Conservation (phyloP, 2,888 invertebrate species). For the Eurois occulta region DNA sequence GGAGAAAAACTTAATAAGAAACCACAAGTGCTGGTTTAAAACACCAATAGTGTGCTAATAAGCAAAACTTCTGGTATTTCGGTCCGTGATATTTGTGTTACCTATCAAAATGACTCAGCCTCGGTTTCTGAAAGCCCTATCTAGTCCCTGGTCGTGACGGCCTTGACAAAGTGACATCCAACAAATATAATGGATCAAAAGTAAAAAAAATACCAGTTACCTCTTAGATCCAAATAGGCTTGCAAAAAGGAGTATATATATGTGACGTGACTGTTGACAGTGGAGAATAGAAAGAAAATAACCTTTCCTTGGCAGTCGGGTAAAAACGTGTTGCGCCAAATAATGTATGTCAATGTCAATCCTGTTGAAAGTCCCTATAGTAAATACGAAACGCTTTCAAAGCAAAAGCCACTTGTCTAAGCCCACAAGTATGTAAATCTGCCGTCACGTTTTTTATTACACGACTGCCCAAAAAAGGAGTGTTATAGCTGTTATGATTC, state of each 20-base stretch:
- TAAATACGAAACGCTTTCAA: too few relatives aligned
- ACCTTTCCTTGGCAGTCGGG: too few relatives aligned
- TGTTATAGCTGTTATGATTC: too few relatives aligned
- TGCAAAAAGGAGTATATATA: too few relatives aligned
- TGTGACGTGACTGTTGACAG: too few relatives aligned
- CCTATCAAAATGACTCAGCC: conserved; percentile 8
- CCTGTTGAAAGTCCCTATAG: too few relatives aligned
- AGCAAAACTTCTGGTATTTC: not conserved
- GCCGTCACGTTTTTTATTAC: too few relatives aligned
- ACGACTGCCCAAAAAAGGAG: too few relatives aligned
- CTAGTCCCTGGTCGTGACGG: not conserved
- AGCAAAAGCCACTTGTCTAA: too few relatives aligned
- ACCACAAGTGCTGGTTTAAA: conserved; percentile 14
- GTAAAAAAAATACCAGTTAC: not conserved
- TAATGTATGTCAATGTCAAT: too few relatives aligned
- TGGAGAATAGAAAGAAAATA: too few relatives aligned
- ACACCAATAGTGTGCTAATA: conserved; percentile 30
- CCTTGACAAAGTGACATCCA: not conserved
- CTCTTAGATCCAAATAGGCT: not conserved
- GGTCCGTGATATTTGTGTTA: not conserved
- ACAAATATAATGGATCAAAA: not conserved
- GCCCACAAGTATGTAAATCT: not conserved
- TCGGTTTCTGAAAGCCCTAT: not conserved
- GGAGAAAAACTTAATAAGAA: not conserved
- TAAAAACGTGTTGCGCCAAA: too few relatives aligned